These are phyloP conservation scores for Erythrolamprus reginae DNA, from an alignment of 2,113 vertebrate species.

Conservation along the genomic window DNA sequence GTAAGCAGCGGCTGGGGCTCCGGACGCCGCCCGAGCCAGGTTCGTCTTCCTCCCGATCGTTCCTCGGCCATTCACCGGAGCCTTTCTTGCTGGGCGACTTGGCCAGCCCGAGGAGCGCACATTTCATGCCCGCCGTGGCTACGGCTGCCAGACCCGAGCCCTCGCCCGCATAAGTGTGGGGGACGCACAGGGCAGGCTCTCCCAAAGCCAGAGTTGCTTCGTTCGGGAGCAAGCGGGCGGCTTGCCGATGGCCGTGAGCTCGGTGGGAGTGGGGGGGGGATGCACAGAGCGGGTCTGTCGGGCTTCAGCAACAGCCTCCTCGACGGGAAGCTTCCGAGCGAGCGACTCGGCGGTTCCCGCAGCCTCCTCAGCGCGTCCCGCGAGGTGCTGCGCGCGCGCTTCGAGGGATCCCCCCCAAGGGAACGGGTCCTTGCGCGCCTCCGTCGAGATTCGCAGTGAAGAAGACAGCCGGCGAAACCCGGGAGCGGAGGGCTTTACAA, in stretches of 20 bases:
- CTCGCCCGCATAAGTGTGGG: background rate
- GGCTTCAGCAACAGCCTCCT: background rate
- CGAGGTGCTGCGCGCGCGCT: background rate
- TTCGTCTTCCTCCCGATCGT: background rate
- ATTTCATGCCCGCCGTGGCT: slow-evolving; percentile 8
- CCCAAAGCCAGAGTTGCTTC: slow-evolving; percentile 14
- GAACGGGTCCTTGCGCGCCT: background rate
- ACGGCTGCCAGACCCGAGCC: background rate
- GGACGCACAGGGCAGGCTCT: background rate
- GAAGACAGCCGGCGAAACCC: background rate
- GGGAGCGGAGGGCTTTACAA: background rate
- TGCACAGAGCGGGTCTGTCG: background rate
- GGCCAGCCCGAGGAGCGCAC: slow-evolving; percentile 11
- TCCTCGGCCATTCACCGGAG: background rate
- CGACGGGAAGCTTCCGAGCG: background rate
- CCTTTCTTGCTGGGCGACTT: slow-evolving; percentile 1
- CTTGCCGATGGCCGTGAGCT: background rate
- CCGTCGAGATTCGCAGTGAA: background rate
- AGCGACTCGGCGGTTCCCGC: background rate
- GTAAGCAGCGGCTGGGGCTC: background rate
- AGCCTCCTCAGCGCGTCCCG: background rate
- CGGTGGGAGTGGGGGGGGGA: too few relatives aligned
- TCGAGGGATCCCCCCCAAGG: background rate
- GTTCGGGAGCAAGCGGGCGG: background rate
- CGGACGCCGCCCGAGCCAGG: background rate